phyloP scores from a whole-genome alignment of 1,140 invertebrate species.

The Habropoda laboriosa region DNA sequence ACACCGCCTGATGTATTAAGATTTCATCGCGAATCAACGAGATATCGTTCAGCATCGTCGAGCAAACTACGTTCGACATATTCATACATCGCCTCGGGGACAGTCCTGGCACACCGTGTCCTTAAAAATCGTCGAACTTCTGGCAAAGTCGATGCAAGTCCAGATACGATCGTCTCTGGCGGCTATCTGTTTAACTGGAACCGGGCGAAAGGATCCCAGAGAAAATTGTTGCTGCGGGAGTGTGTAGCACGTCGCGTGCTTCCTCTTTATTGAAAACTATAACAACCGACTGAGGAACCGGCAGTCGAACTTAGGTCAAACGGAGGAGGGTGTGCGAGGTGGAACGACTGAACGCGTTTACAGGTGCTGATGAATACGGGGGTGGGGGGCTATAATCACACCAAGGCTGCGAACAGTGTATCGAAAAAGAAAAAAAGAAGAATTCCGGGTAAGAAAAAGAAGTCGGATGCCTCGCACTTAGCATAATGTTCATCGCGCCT shows the following conservation, averaged over 20 bases:
- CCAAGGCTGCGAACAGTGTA: constrained; percentile 16
- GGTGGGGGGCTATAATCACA: constrained; percentile 62
- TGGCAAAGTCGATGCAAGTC: neutral
- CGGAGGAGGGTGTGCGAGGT: neutral
- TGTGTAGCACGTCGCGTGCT: constrained; percentile 54
- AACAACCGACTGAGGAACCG: constrained; percentile 2
- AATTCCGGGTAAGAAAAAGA: constrained; percentile 37
- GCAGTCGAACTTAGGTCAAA: neutral
- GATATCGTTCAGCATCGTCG: neutral
- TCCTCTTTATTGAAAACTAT: constrained; percentile 64
- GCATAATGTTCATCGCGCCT: constrained; percentile 72
- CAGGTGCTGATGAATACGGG: constrained; percentile 39
- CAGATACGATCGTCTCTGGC: constrained; percentile 35
- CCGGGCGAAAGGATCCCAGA: constrained; percentile 15
- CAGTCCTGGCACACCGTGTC: neutral
- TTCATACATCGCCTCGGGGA: neutral
- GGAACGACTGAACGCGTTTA: constrained; percentile 14
- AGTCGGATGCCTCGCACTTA: constrained; percentile 61
- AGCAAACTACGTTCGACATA: neutral
- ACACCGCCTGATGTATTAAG: neutral
- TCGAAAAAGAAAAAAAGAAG: constrained; percentile 24
- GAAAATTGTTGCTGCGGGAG: constrained; percentile 31
- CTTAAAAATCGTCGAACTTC: neutral
- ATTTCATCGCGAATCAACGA: neutral
- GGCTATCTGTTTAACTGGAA: constrained; percentile 42